Base-by-base conservation (phyloP, 2,888 invertebrate species). In the Drosophila pseudotalamancana region DNA sequence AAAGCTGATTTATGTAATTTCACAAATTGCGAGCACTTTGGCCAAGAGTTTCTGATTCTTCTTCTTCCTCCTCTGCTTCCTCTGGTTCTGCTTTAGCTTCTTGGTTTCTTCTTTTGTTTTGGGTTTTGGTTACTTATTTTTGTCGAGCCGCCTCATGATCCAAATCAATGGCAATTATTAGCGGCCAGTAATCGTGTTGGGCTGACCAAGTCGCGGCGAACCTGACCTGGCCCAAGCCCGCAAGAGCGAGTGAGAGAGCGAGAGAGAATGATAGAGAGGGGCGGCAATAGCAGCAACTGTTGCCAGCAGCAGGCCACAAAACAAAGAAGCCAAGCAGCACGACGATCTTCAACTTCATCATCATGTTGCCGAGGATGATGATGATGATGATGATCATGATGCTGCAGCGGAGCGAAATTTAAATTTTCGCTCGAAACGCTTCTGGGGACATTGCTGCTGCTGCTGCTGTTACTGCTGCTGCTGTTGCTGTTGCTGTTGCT, bases 1-100 rank as follows among this genome's bases (percentile, higher is more conserved):
- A 82, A 82, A 86, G 88, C 87, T 83, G 88, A 88, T 88, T 86
- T 88, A 88, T 88, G 88, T 80, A 87, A 83, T 88, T 88, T 83
- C 82, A 80, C 87, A 83, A 83, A 83, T 86, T 87, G 87, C 79
- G 83, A 82, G 65, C 76, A 72, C 59, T 46, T 40, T 50, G 29
- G 45, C 60, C 27, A 34, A 57, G 60, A 40, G 32, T 27, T n/a
- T 40, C 35, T 34, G 54, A 48, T 35, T 6, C 25, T 9, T 25
- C 25, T 9, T 25, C 19, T 43, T n/a, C n/a, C 12, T 40, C 35
- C 34, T 59, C 51, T 35, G 25, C 25, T 9, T 25, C 25, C 25
- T 25, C 19, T 43, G 43, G 27, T 12, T 43, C 19, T 37, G 37
- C 9, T 37, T 42, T 48, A 32, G 16, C n/a, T 37, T 57, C 43